These are phyloP conservation scores for Chelon auratus DNA, from an alignment of 2,797 vertebrate species.

Conservation along the genomic window DNA sequence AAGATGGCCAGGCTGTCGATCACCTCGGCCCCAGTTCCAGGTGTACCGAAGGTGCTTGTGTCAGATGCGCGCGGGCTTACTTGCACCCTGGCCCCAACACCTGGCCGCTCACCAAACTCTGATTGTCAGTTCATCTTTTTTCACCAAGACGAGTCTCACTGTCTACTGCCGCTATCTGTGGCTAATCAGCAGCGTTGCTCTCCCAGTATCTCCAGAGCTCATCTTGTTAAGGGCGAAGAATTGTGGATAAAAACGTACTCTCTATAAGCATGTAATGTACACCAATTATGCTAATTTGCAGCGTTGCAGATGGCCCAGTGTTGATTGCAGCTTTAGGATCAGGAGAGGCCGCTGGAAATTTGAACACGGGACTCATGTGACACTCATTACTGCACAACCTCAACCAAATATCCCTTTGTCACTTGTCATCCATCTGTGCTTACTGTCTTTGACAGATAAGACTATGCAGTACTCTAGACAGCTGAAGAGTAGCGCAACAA, in stretches of 20 bases:
- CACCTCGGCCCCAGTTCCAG: conserved; percentile 79
- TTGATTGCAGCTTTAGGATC: conserved; percentile 86
- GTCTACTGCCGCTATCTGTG: conserved; percentile 54
- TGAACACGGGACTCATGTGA: conserved; percentile 75
- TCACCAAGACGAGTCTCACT: conserved; percentile 59
- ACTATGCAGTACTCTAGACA: conserved; percentile 59
- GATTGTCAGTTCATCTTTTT: conserved; percentile 79
- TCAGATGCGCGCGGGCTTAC: conserved; percentile 77
- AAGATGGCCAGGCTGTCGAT: conserved; percentile 75
- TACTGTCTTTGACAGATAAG: conserved; percentile 78
- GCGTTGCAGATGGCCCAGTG: conserved; percentile 85
- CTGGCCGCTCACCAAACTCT: conserved; percentile 79
- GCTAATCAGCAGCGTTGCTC: conserved; percentile 76
- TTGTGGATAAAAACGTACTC: conserved; percentile 81
- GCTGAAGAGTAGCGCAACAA: conserved; percentile 66
- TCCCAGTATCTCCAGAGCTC: conserved; percentile 68
- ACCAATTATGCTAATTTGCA: conserved; percentile 88
- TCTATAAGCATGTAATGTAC: conserved; percentile 85
- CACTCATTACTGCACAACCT: conserved; percentile 82
- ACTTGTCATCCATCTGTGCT: conserved; percentile 83
- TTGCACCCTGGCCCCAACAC: conserved; percentile 83
- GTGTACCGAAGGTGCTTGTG: conserved; percentile 82
- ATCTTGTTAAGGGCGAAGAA: conserved; percentile 78
- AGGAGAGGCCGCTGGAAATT: conserved; percentile 77
- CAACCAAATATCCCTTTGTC: conserved; percentile 79